Evolutionary conservation across 2,797 vertebrate genomes (phyloP), one percentile per base, ranked within the genome.

Genomic region (Lithobates pipiens): DNA sequence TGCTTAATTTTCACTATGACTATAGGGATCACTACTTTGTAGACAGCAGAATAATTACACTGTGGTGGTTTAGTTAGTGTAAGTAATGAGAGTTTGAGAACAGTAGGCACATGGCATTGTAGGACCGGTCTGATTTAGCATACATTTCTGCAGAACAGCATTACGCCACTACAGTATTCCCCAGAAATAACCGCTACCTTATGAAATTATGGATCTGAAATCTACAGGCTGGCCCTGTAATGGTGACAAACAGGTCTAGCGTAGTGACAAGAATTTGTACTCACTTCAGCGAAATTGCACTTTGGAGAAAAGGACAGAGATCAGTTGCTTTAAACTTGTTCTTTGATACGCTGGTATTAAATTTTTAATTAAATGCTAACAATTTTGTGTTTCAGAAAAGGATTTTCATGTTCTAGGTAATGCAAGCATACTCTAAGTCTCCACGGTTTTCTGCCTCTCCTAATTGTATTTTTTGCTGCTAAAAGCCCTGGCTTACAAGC

Each of bases 391-490:
- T 85, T 77, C 32, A 16, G 67, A 46, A 86, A 77, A 86, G 79
- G 84, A 81, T 85, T 80, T 85, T 74, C 84, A 76, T 85, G 84
- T 85, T 85, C 65, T 77, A 77, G 79, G 65, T 86, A 68, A 86
- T 80, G 79, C 73, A 82, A 71, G 79, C 85, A 57, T 46, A 63
- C 78, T 36, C 77, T 80, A 85, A 86, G 79, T 77, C 79, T 86
- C 79, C 74, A 82, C 34, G 85, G 79, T 42, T 82, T 86, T 86
- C 79, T 82, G 85, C 72, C 65, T 82, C 36, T 65, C 29, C 74
- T 82, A 86, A 82, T 82, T 86, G 85, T 77, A 57, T 77, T 85
- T 76, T 76, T 68, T 34, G 46, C 21, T 71, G 65, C 29, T 77
- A 82, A 39, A 77, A 82, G 67, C 72, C 72, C 42, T 57, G 39